A percentile compares a stretch with the other conserved stretches of the same genome.
Evolutionary conservation across 2,797 vertebrate genomes (phyloP).

Genomic region (Loris lydekkerianus): DNA sequence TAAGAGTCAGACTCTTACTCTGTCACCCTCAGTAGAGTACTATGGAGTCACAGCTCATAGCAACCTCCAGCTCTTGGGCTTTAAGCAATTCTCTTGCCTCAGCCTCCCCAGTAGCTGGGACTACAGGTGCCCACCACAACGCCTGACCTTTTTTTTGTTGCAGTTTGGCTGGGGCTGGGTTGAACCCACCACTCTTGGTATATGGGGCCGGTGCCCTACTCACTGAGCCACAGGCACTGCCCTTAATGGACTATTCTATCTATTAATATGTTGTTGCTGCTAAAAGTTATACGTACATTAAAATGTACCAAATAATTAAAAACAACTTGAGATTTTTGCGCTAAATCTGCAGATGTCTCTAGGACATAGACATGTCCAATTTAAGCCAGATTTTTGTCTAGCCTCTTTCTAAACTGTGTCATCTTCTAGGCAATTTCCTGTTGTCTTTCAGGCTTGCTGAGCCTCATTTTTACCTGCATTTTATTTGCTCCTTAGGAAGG

Average conservation of each 20-base stretch:
- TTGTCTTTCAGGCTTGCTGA: neutral
- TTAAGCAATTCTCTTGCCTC: too few relatives aligned
- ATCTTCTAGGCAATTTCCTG: neutral
- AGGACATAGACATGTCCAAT: neutral
- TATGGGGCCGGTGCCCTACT: too few relatives aligned
- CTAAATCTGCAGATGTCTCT: neutral
- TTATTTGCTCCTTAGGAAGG: conserved; percentile 5
- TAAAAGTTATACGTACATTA: conserved; percentile 21
- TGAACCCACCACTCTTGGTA: too few relatives aligned
- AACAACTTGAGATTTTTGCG: neutral
- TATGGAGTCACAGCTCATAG: too few relatives aligned
- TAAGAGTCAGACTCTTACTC: too few relatives aligned
- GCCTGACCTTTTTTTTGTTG: too few relatives aligned
- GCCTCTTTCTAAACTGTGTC: neutral
- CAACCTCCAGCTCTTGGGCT: too few relatives aligned
- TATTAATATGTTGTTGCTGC: neutral
- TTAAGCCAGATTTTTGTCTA: neutral
- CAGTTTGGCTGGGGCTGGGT: too few relatives aligned
- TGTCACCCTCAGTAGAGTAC: too few relatives aligned
- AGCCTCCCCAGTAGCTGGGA: too few relatives aligned
- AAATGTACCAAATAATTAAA: neutral
- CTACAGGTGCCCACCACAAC: too few relatives aligned
- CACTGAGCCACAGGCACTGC: too few relatives aligned
- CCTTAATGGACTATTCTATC: neutral
- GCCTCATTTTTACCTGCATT: conserved; percentile 9